Percentiles rank a stretch among this genome's conserved stretches.
These are phyloP conservation scores for Platichthys stellatus DNA, from an alignment of 2,113 vertebrate genomes.

Conservation along the genomic window DNA sequence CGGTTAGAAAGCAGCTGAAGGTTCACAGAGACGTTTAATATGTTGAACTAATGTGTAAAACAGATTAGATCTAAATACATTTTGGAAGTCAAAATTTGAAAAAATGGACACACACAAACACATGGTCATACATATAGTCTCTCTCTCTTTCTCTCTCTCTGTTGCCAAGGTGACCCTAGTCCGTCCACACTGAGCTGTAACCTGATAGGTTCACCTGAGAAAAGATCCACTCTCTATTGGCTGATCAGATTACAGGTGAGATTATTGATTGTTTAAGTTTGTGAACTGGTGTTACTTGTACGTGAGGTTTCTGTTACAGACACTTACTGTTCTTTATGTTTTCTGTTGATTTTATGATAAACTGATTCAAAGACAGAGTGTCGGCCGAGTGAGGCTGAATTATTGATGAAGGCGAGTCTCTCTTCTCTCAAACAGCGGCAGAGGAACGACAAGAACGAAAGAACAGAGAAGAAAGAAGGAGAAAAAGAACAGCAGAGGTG, in stretches of 20 bases:
- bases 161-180: conserved; percentile 36
- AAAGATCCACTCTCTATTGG: conserved; percentile 45
- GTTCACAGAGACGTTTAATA: too few species aligned
- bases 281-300: not conserved
- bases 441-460: not conserved
- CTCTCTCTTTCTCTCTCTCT: not conserved
- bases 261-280: not conserved
- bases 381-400: conserved; percentile 36
- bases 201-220: conserved; percentile 36
- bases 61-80: too few species aligned
- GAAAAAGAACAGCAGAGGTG: not conserved
- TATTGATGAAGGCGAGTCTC: conserved; percentile 51
- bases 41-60: too few species aligned
- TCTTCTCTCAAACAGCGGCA: conserved; percentile 5
- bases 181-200: conserved; percentile 26
- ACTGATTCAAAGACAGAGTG: not conserved
- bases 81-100: too few species aligned
- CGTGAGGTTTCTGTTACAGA: not conserved
- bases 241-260: conserved; percentile 27
- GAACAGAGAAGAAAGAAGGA: not conserved
- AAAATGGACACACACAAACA: not conserved
- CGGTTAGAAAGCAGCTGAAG: too few species aligned
- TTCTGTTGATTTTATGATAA: not conserved
- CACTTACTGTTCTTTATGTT: not conserved
- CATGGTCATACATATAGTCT: not conserved